Base-by-base conservation (phyloP, 92 coral and sea anemone species). In the Phymanthus crucifer region DNA sequence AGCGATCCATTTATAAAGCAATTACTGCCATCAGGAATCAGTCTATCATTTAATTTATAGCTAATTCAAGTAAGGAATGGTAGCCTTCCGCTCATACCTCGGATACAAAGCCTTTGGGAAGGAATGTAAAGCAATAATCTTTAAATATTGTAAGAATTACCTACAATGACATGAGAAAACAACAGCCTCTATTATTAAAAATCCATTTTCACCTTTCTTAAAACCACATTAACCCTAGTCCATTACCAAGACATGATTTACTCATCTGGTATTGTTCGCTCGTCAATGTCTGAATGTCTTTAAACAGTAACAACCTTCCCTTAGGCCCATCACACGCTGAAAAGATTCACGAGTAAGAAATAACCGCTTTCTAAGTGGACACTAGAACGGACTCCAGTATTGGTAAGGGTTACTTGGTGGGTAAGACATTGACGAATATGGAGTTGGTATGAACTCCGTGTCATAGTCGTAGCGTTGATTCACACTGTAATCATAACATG, bases 401-500 rank as follows among this genome's bases (percentile, higher is more conserved):
- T 69, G 81, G 35, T 58, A 77, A 2, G 32, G 37, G 31, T 64
- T 77, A 65, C 14, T 77, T 27, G 67, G 72, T n/a, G 38, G 80
- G n/a, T 35, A 58, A 32, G 57, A 7, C 61, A 61, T 37, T 36
- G 67, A 77, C 12, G 73, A 70, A 34, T 77, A 61, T 61, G 68
- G 68, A 61, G 14, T 61, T 29, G 68, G 68, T 71, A 61, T 77
- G 68, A 77, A 77, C 56, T 77, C 81, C 36, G 72, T 27, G 27
- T 46, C 26, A 16, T 16, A 24, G 38, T 64, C 50, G 18, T 77
- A 77, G 38, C 81, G 67, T 77, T 47, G 29, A 50, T 45, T 45
- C 40, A 45, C 12, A 74, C 36, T 45, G 57, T 77, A 36, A 40
- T 84, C 82, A 73, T 81, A 84, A 33, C 88, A 87, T 50, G 94